These are phyloP conservation scores for Takifugu bimaculatus DNA, from an alignment of 2,113 vertebrate species.

Conservation along the genomic window DNA sequence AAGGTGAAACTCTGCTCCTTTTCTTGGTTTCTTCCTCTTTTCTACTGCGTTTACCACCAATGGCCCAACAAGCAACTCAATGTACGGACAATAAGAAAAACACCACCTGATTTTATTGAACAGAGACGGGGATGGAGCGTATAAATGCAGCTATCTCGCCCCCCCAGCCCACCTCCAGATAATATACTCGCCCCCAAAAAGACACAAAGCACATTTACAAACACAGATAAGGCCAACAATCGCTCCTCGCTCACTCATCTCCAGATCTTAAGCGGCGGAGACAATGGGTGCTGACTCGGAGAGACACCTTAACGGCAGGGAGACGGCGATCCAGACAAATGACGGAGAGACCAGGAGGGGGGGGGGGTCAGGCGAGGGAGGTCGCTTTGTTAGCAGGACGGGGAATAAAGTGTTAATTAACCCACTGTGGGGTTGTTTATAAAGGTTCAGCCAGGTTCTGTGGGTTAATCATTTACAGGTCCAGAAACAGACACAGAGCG, in stretches of 20 bases:
- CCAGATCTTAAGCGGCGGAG: constrained; percentile 27
- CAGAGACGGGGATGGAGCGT: constrained; percentile 33
- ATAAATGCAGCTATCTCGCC: no score
- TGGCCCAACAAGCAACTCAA: constrained; percentile 1
- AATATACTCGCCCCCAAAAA: constrained; percentile 49
- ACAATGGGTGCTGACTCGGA: constrained; percentile 34
- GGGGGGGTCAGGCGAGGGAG: constrained; percentile 9
- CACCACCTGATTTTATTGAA: constrained; percentile 42
- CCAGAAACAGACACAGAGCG: constrained; percentile 45
- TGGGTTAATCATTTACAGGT: constrained; percentile 72
- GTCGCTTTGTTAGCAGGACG: constrained; percentile 60
- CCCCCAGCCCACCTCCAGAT: constrained; percentile 37
- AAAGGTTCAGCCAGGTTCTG: constrained; percentile 71
- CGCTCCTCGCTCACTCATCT: constrained; percentile 15
- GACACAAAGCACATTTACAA: constrained; percentile 48
- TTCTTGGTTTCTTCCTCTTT: no score
- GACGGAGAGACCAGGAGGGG: constrained; percentile 33
- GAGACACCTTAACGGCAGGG: constrained; percentile 9
- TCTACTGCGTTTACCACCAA: no score
- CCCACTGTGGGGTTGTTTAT: constrained; percentile 74
- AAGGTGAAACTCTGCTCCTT: no score
- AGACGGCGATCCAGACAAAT: constrained; percentile 39
- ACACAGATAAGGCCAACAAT: constrained; percentile 47
- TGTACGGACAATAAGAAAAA: neutral
- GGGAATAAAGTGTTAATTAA: constrained; percentile 73